These are phyloP conservation scores for Pseudoips prasinana DNA, from an alignment of 2,888 invertebrate genomes.

Conservation along the genomic window DNA sequence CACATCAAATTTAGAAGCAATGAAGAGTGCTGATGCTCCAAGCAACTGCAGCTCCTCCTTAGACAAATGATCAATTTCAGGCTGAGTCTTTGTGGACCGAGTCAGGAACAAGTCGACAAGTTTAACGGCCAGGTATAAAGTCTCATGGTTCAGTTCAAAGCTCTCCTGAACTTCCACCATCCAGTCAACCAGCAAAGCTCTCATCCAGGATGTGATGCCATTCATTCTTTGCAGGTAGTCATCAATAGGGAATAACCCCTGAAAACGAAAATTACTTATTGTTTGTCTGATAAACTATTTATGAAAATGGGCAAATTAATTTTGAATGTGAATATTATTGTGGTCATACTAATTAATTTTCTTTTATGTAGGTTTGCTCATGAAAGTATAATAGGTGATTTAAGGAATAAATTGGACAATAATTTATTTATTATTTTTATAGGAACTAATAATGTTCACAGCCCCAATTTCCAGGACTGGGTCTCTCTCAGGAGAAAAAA, in stretches of 20 bases:
- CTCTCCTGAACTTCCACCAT: slow-evolving; percentile 99
- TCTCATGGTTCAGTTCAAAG: slow-evolving; percentile 99
- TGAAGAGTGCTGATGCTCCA: slow-evolving; percentile 95
- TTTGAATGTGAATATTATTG: no score
- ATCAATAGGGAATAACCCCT: slow-evolving; percentile 86
- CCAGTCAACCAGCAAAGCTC: slow-evolving; percentile 98
- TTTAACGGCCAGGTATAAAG: slow-evolving; percentile 97
- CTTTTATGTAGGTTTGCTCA: no score
- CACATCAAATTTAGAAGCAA: slow-evolving; percentile 98
- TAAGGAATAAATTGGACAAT: no score
- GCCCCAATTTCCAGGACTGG: no score
- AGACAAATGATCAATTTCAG: slow-evolving; percentile 80
- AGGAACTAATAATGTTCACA: no score
- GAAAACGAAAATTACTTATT: slow-evolving; percentile 41
- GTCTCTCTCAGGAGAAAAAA: no score
- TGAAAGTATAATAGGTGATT: no score
- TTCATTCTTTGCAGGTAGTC: slow-evolving; percentile 92
- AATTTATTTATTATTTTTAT: no score
- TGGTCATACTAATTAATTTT: no score
- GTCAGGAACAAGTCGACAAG: slow-evolving; percentile 94
- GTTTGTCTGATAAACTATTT: no score
- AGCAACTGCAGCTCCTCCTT: slow-evolving; percentile 95
- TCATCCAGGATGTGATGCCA: slow-evolving; percentile 92
- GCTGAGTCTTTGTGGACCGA: slow-evolving; percentile 49
- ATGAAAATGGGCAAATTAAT: no score